Conservation (phyloP, 2,888 invertebrate genomes). For the Xanthorhoe spadicearia region DNA sequence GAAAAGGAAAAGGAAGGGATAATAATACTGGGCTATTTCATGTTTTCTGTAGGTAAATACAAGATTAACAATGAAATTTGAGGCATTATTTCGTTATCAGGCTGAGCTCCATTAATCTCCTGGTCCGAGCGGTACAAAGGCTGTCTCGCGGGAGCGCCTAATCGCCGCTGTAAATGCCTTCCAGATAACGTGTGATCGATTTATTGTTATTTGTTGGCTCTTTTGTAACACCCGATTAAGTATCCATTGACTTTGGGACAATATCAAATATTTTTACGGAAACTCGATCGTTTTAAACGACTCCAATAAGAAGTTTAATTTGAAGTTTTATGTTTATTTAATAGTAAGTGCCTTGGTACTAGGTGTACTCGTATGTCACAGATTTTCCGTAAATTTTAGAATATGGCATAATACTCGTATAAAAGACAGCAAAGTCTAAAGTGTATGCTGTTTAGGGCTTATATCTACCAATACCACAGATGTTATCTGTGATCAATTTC, state of each 20-base stretch:
- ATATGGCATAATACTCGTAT: too few relatives aligned
- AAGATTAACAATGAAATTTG: slow-evolving; percentile 1
- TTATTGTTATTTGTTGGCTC: slow-evolving; percentile 13
- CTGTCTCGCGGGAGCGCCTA: slow-evolving; percentile 13
- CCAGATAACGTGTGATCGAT: slow-evolving; percentile 22
- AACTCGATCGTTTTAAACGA: too few relatives aligned
- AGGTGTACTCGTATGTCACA: too few relatives aligned
- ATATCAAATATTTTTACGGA: background rate
- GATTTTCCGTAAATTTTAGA: too few relatives aligned
- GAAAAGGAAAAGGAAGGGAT: slow-evolving; percentile 13
- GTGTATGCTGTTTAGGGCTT: background rate
- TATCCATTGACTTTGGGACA: background rate
- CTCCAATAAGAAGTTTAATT: too few relatives aligned
- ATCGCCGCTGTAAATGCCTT: slow-evolving; percentile 18
- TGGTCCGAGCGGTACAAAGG: slow-evolving; percentile 8
- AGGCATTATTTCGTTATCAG: slow-evolving; percentile 11
- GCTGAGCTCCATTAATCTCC: slow-evolving; percentile 12
- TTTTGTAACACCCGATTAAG: background rate
- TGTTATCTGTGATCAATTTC: too few relatives aligned
- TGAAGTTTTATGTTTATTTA: too few relatives aligned
- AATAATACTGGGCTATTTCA: background rate
- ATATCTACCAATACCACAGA: too few relatives aligned
- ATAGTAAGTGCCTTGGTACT: too few relatives aligned
- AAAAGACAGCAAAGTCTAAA: too few relatives aligned
- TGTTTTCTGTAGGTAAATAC: background rate